A percentile compares a stretch with the other conserved stretches of the same genome.
Evolutionary conservation across 2,888 invertebrate genomes (phyloP).

Genomic region (Rhagium mordax): DNA sequence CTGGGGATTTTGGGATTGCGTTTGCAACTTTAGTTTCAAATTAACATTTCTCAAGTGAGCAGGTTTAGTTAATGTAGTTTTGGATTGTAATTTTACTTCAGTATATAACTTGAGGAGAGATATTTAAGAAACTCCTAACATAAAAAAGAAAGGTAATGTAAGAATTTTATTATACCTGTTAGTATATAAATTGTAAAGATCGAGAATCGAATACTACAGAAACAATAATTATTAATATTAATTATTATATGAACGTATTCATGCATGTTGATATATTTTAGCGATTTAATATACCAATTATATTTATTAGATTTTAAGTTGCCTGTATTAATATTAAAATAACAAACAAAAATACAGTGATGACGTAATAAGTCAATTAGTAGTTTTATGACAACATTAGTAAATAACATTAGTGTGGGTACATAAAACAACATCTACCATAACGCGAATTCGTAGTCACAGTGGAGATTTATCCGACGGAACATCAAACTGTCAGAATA

Average conservation of each 20-base stretch:
- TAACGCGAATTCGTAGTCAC: background rate
- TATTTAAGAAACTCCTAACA: background rate
- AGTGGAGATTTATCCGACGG: conserved; percentile 10
- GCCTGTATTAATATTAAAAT: background rate
- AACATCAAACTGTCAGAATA: too few species aligned
- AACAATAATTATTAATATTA: too few species aligned
- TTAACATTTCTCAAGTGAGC: conserved; percentile 55
- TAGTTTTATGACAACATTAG: background rate
- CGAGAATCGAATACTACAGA: too few species aligned
- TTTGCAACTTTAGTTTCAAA: conserved; percentile 62
- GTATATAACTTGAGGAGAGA: conserved; percentile 37
- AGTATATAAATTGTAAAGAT: too few species aligned
- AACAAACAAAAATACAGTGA: too few species aligned
- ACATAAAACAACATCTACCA: background rate
- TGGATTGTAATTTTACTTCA: conserved; percentile 18
- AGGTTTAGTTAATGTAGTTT: conserved; percentile 32
- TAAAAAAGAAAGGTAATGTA: background rate
- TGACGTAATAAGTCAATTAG: too few species aligned
- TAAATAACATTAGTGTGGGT: background rate
- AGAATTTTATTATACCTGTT: background rate
- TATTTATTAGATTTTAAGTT: too few species aligned
- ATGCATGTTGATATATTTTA: too few species aligned
- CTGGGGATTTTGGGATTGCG: conserved; percentile 67
- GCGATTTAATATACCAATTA: too few species aligned
- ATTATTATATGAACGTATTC: too few species aligned